Evolutionary conservation across 2,797 vertebrate species (phyloP).

Genomic region (Netta rufina): DNA sequence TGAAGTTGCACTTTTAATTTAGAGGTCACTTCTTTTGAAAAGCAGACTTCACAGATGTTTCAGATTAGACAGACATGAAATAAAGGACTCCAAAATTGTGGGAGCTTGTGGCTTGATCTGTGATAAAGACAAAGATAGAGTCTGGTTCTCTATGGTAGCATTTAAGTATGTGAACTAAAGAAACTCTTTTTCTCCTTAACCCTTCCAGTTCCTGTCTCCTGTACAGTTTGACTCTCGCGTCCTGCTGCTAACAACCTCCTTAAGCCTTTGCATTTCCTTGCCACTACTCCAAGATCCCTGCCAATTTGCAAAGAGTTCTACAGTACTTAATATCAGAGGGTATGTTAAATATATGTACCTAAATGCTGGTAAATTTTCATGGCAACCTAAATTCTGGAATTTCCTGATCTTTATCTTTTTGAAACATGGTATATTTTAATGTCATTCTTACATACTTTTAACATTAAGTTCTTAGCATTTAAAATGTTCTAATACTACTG

Average conservation of each 20-base stretch:
- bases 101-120: not conserved
- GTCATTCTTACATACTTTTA: not conserved
- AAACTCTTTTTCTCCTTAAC: conserved; percentile 9
- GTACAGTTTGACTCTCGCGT: not conserved
- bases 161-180: not conserved
- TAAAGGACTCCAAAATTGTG: not conserved
- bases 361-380: not conserved
- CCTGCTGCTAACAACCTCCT: not conserved
- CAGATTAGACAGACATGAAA: conserved; percentile 15
- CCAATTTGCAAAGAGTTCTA: not conserved
- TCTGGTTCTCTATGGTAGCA: not conserved
- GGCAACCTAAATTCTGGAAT: not conserved
- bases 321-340: not conserved
- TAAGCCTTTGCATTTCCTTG: not conserved
- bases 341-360: not conserved
- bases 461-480: not conserved
- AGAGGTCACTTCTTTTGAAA: conserved; percentile 36
- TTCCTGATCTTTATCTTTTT: not conserved
- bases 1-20: conserved; percentile 17
- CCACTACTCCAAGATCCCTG: not conserved
- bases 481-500: not conserved
- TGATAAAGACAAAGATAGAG: not conserved
- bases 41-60: conserved; percentile 41
- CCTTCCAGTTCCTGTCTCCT: not conserved
- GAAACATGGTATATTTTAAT: not conserved